phyloP scores from a whole-genome alignment of 2,888 invertebrate genomes.

The Callimorpha dominula region DNA sequence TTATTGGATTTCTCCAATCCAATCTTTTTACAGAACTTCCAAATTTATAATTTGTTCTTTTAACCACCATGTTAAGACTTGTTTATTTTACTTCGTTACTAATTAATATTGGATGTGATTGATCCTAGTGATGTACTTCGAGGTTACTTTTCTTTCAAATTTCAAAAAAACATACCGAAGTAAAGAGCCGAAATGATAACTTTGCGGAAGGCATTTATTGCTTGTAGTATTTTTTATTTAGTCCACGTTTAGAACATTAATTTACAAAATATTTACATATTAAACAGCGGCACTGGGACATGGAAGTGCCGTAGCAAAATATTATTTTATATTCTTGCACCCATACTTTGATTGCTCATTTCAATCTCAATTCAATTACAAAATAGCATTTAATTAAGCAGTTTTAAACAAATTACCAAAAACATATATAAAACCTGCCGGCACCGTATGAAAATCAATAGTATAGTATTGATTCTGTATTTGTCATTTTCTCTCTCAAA shows the following conservation, averaged over 20 bases:
- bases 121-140: background rate
- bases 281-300: slow-evolving; percentile 29
- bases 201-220: background rate
- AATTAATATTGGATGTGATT: background rate
- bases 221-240: background rate
- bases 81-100: background rate
- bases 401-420: background rate
- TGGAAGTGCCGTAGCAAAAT: slow-evolving; percentile 55
- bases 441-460: background rate
- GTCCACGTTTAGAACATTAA: background rate
- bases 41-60: too few relatives aligned
- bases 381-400: background rate
- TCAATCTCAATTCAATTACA: background rate
- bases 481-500: background rate
- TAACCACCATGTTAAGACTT: too few relatives aligned
- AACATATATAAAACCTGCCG: background rate
- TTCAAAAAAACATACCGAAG: background rate
- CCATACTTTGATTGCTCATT: slow-evolving; percentile 37
- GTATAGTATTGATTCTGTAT: too few relatives aligned
- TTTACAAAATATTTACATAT: background rate
- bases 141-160: background rate
- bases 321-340: slow-evolving; percentile 67
- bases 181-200: background rate
- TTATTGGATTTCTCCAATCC: background rate
- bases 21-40: too few relatives aligned